A percentile compares a stretch with the other conserved stretches of the same genome.
phyloP scores from a whole-genome alignment of 2,113 vertebrate species.

The Rhodinocichla rosea region DNA sequence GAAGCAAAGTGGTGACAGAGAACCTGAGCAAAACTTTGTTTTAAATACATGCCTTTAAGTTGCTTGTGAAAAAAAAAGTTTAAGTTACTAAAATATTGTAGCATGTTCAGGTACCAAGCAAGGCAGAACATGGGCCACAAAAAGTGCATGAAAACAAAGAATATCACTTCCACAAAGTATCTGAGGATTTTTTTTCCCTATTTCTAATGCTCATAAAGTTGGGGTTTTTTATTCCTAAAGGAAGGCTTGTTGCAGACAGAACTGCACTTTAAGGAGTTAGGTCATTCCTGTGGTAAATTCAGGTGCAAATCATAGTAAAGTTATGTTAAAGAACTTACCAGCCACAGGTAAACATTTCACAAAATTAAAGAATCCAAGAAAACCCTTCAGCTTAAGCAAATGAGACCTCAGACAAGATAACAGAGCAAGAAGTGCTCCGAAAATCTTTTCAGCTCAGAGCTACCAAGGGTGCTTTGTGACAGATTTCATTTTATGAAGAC shows the following conservation, averaged over 20 bases:
- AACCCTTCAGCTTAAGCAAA: neutral
- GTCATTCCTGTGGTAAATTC: neutral
- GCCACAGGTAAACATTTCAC: neutral
- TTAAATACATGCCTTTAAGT: neutral
- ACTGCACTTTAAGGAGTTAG: neutral
- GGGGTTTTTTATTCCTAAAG: neutral
- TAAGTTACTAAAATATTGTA: neutral
- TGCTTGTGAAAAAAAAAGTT: neutral
- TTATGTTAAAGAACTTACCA: fast-evolving
- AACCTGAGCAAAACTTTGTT: neutral
- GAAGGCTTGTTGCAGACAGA: neutral
- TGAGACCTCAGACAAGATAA: neutral
- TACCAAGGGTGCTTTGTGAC: neutral
- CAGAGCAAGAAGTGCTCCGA: neutral
- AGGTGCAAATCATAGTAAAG: neutral
- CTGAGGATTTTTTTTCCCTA: neutral
- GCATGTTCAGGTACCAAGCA: neutral
- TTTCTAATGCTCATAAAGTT: neutral
- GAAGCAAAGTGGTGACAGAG: neutral
- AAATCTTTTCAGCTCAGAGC: neutral
- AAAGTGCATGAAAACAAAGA: neutral
- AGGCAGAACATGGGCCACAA: neutral
- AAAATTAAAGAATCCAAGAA: neutral
- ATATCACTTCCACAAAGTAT: neutral
- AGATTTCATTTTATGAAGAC: neutral